Evolutionary conservation across 2,113 vertebrate genomes (phyloP).

Genomic region (Pluvialis apricaria): DNA sequence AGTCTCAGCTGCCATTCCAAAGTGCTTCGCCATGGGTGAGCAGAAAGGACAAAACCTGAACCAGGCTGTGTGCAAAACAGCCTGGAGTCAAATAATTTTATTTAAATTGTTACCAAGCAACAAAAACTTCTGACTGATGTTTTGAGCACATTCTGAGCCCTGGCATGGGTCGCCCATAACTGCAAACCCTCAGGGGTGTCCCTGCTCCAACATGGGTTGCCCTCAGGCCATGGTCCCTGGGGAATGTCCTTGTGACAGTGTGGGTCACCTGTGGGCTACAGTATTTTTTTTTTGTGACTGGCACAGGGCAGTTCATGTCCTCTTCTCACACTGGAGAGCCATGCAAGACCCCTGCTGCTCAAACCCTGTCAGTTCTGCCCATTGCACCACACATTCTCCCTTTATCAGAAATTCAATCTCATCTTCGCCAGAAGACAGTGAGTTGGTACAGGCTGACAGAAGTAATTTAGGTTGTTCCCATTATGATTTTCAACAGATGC

Average conservation of each 20-base stretch:
- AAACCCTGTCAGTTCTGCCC: not conserved
- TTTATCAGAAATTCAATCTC: not conserved
- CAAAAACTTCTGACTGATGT: not conserved
- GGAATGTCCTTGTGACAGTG: not conserved
- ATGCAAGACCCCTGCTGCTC: not conserved
- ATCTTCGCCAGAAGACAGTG: not conserved
- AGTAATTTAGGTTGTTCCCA: not conserved
- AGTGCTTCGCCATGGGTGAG: accelerated
- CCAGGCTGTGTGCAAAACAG: not conserved
- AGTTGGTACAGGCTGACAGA: not conserved
- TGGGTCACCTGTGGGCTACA: not conserved
- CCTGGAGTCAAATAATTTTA: not conserved
- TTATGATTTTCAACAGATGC: not conserved
- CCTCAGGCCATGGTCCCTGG: not conserved
- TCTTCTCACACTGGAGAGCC: not conserved
- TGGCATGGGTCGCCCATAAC: not conserved
- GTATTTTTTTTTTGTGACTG: not conserved
- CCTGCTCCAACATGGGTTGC: not conserved
- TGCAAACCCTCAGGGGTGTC: not conserved
- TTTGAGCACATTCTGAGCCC: not conserved
- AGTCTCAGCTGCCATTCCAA: not conserved
- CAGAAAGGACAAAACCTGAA: not conserved
- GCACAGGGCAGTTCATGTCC: not conserved
- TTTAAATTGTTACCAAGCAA: not conserved
- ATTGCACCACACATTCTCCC: not conserved